Evolutionary conservation across 2,888 invertebrate genomes (phyloP).

Genomic region (Ormyrus nitidulus): DNA sequence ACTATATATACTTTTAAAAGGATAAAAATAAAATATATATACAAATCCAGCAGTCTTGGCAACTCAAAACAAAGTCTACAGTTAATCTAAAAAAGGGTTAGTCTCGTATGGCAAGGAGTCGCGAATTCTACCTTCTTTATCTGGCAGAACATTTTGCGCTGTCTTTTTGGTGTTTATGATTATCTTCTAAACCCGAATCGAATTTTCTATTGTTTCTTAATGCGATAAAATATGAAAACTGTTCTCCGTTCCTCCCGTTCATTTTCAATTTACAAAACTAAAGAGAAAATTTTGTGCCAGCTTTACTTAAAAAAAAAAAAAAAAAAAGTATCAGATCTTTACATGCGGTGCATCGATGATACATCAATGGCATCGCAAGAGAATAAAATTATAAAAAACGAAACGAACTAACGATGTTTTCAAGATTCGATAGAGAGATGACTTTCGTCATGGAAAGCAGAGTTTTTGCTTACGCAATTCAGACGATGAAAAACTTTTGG

Average conservation of each 20-base stretch:
- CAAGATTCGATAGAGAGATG: slow-evolving; percentile 30
- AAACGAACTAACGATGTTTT: slow-evolving; percentile 6
- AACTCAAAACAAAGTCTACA: slow-evolving; percentile 54
- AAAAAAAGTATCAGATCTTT: slow-evolving; percentile 34
- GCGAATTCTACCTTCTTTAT: slow-evolving; percentile 44
- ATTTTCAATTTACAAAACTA: slow-evolving; percentile 39
- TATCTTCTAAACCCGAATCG: slow-evolving; percentile 46
- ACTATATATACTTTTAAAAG: slow-evolving; percentile 47
- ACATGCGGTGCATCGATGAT: slow-evolving; percentile 40
- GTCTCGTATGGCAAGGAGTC: slow-evolving; percentile 57
- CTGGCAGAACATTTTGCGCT: slow-evolving; percentile 30
- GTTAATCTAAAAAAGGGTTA: slow-evolving; percentile 56
- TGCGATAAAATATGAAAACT: not conserved
- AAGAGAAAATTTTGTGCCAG: slow-evolving; percentile 33
- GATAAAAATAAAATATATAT: slow-evolving; percentile 60
- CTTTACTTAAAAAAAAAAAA: not conserved
- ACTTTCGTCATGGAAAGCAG: slow-evolving; percentile 38
- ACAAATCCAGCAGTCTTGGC: slow-evolving; percentile 64
- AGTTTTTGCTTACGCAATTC: slow-evolving; percentile 19
- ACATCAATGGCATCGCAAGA: slow-evolving; percentile 25
- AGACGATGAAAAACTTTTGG: slow-evolving; percentile 31
- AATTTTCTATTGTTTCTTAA: slow-evolving; percentile 31
- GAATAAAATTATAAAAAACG: slow-evolving; percentile 16
- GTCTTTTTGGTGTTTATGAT: slow-evolving; percentile 31
- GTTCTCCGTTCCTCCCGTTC: not conserved